Evolutionary conservation across 2,797 vertebrate genomes (phyloP).

Genomic region (Anas bahamensis): DNA sequence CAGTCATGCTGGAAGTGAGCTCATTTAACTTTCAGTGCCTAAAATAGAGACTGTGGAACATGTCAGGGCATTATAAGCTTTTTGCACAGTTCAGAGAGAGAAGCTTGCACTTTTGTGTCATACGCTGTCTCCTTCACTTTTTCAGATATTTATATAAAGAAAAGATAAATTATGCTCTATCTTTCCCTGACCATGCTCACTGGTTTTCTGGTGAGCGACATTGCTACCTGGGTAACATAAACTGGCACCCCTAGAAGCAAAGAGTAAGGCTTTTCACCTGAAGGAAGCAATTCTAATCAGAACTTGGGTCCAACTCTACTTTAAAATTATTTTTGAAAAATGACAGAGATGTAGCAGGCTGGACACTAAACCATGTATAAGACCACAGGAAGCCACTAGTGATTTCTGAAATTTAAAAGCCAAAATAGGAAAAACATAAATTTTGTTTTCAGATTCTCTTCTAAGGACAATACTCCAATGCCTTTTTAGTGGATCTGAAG

Average conservation of each 20-base stretch:
- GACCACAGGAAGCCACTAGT: not conserved
- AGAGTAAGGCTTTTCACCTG: not conserved
- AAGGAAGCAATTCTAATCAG: not conserved
- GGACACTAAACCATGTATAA: not conserved
- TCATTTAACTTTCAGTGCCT: not conserved
- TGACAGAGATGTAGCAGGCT: not conserved
- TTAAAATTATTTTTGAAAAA: not conserved
- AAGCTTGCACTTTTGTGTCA: not conserved
- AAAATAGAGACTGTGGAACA: fast-evolving
- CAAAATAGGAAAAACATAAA: not conserved
- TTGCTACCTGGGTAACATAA: not conserved
- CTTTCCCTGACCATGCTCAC: not conserved
- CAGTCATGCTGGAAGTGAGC: not conserved
- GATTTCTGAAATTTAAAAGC: not conserved
- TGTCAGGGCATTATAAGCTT: not conserved
- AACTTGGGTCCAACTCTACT: not conserved
- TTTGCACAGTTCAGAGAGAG: not conserved
- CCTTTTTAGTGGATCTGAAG: not conserved
- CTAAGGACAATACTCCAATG: not conserved
- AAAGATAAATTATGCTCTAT: not conserved
- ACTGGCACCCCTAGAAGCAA: not conserved
- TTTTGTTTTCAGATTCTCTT: not conserved
- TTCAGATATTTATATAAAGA: not conserved
- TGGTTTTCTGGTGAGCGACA: not conserved
- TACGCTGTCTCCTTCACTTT: not conserved